These are phyloP conservation scores for Cosmorhoe ocellata DNA, from an alignment of 2,888 invertebrate species.

Conservation along the genomic window DNA sequence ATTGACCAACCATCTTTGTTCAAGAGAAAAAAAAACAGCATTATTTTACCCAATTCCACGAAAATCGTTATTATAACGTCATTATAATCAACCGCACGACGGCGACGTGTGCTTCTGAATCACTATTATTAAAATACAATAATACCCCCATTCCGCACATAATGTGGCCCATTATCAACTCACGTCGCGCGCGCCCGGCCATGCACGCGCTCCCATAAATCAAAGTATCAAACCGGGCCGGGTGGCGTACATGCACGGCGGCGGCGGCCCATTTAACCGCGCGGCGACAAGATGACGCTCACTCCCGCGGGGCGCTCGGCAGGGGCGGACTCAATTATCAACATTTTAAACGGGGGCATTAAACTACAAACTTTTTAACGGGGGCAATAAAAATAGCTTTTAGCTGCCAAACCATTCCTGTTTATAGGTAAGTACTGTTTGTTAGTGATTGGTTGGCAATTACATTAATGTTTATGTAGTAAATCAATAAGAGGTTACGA, in stretches of 20 bases:
- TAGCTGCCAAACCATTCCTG: no score
- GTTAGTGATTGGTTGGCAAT: no score
- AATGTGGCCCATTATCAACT: slow-evolving; percentile 4
- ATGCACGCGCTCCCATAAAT: slow-evolving; percentile 23
- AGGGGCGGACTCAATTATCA: slow-evolving; percentile 15
- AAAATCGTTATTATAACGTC: no score
- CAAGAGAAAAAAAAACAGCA: no score
- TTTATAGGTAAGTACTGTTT: no score
- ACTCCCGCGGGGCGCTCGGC: slow-evolving; percentile 59
- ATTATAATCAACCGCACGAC: neutral
- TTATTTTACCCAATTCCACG: neutral
- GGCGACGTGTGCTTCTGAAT: neutral
- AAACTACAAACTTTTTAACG: no score
- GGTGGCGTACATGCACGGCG: slow-evolving; percentile 44
- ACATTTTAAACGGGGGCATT: no score
- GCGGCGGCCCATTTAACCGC: slow-evolving; percentile 71
- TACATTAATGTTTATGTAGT: no score
- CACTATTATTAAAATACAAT: slow-evolving; percentile 5
- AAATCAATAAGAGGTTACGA: no score
- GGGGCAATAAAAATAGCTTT: no score
- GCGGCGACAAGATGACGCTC: slow-evolving; percentile 79
- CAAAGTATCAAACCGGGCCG: slow-evolving; percentile 37
- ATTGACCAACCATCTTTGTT: no score
- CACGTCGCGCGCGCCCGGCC: slow-evolving; percentile 1
- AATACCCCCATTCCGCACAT: neutral